Evolutionary conservation across 2,888 invertebrate genomes (phyloP), one percentile per base, ranked within the genome.

Genomic region (Microchrysa polita): DNA sequence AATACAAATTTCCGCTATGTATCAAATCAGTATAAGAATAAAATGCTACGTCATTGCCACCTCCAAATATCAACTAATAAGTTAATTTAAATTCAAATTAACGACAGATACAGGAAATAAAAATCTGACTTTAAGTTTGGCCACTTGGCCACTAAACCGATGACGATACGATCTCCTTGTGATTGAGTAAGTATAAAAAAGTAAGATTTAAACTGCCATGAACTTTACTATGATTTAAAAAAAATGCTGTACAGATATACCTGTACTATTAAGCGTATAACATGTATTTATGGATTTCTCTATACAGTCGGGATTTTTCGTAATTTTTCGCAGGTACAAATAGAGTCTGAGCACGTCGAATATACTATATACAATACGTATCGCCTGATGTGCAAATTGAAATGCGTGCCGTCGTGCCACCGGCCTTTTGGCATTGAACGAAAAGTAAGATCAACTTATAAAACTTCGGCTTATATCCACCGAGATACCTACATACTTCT

Each of bases 391-490:
- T 55, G 55, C 55, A 55, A 55, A 55, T 55, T 22, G 20, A 55
- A n/a, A 14, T 22, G 55, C 55, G 55, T 59, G 23, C 23, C 59
- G n/a, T n/a, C n/a, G 59, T 59, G 23, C 59, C 59, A 59, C 59
- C 59, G 23, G 59, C 59, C 59, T 59, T 55, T 59, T 59, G 59
- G 22, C 59, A 59, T 59, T 59, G 59, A 59, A n/a, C 23, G 14
- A 59, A 59, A 23, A 59, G 59, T 22, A 59, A 23, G 22, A 59
- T 59, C 59, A 59, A 59, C 59, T 59, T n/a, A 23, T 12, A 59
- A 59, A 23, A 23, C 23, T 55, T 55, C 55, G 22, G 59, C 59
- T 59, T 59, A 59, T 59, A 23, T 59, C 10, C 59, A 14, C 23
- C n/a, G 23, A 23, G 22, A 59, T 23, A 14, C 23, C n/a, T 2